phyloP scores from a whole-genome alignment of 2,888 invertebrate species.

The Strigamia maritima region DNA sequence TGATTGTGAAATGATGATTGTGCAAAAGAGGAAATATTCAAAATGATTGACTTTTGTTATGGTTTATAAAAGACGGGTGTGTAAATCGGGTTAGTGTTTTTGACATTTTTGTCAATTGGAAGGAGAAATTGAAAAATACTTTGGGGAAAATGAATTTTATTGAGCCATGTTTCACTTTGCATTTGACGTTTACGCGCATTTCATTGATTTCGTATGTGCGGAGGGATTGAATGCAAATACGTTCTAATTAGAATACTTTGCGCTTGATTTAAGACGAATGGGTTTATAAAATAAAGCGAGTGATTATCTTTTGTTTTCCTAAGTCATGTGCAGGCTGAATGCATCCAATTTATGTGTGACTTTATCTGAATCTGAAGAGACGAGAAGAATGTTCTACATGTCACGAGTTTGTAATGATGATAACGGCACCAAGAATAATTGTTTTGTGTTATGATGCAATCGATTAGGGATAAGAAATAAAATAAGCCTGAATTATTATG shows the following conservation, averaged over 20 bases:
- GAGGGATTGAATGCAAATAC: conserved; percentile 20
- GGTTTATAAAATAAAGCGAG: neutral
- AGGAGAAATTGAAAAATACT: conserved; percentile 31
- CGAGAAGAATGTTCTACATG: neutral
- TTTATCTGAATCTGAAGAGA: conserved; percentile 2
- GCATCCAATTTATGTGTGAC: neutral
- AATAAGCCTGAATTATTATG: no score
- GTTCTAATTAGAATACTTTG: neutral
- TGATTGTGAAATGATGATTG: neutral
- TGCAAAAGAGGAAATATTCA: conserved; percentile 2
- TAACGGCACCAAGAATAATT: neutral
- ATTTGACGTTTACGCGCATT: conserved; percentile 27
- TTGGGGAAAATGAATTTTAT: conserved; percentile 27
- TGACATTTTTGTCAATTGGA: neutral
- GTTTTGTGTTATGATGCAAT: neutral
- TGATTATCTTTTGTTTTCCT: conserved; percentile 10
- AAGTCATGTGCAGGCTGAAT: conserved; percentile 17
- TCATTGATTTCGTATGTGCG: conserved; percentile 3
- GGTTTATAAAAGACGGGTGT: neutral
- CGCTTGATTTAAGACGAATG: conserved; percentile 15
- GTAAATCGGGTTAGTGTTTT: conserved; percentile 16
- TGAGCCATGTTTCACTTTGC: conserved; percentile 32
- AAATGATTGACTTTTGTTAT: neutral
- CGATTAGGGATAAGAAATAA: neutral
- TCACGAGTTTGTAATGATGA: neutral